Base-by-base conservation (phyloP, 53 echinoderm and acorn worm species). In the Zoroaster sp. region DNA sequence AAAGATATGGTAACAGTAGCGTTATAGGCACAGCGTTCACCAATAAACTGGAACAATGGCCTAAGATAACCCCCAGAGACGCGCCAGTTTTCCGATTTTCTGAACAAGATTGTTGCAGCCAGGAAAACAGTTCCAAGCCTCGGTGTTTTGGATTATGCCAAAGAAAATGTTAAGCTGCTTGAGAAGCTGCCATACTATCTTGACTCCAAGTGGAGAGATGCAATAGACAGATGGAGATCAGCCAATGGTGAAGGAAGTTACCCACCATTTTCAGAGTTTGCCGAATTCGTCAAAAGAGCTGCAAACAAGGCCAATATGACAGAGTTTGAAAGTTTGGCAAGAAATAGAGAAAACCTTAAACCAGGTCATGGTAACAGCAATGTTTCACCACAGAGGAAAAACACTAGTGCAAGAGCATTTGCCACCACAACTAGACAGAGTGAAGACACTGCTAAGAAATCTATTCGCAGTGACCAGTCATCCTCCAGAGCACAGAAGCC, bases 291-390 rank as follows among this genome's bases (percentile, higher is more conserved):
- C 39, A 52, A 13, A 18, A 35, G 11, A 17, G 89, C 89, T 13
- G 72, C 89, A 17, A 53, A 52, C 41, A 75, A 18, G 13, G 80
- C 89, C 35, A 89, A 80, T 31, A 89, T 89, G 4, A 80, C 89
- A 2, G 89, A 89, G 74, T 69, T 90, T 7, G 41, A 54, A n/a
- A 8, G 14, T 3, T 8, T 74, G 4, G 6, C 25, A 35, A 39
- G 72, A 73, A 45, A 30, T 45, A 2, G 33, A 14, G 68, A 68
- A n/a, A n/a, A n/a, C n/a, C n/a, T n/a, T n/a, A 2, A 68, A 68
- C 30, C 68, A 32, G 8, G 15, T 18, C 40, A 2, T 20, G 14
- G 40, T 40, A 6, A n/a, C 3, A 72, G 40, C 18, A 18, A 28
- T 31, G 44, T 30, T 4, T 4, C 74, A 21, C 20, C 43, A 6